Conservation (phyloP, 2,797 vertebrate species). For the Meda fulgida region DNA sequence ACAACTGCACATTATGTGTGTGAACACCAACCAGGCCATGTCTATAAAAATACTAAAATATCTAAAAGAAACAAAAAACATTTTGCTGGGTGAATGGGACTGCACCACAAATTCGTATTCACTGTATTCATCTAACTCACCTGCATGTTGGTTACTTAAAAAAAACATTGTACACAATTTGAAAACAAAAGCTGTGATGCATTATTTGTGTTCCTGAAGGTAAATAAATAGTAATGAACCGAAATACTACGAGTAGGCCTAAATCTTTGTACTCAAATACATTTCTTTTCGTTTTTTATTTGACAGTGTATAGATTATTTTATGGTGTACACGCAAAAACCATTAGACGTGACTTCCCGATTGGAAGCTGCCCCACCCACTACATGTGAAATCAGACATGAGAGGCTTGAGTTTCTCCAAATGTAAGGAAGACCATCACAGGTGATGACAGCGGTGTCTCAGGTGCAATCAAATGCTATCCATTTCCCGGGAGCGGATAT, state of each 20-base stretch:
- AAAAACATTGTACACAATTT: too few species aligned
- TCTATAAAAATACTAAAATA: neutral
- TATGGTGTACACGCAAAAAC: neutral
- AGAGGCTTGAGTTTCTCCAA: constrained; percentile 3
- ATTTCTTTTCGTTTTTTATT: neutral
- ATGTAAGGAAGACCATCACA: neutral
- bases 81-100: neutral
- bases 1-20: neutral
- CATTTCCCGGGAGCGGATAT: constrained; percentile 9
- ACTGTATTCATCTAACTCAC: neutral
- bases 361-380: too few species aligned
- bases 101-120: neutral
- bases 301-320: neutral
- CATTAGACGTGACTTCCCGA: neutral
- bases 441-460: neutral
- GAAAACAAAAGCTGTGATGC: neutral
- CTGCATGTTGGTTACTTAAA: too few species aligned
- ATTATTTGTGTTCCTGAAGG: neutral
- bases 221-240: neutral
- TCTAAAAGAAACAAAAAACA: neutral
- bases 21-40: too few species aligned
- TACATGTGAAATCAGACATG: neutral
- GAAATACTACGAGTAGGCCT: neutral
- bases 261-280: neutral
- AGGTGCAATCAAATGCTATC: constrained; percentile 20